A percentile compares a stretch with the other conserved stretches of the same genome.
Conservation (phyloP, 2,113 vertebrate species). For the Taurulus bubalis region DNA sequence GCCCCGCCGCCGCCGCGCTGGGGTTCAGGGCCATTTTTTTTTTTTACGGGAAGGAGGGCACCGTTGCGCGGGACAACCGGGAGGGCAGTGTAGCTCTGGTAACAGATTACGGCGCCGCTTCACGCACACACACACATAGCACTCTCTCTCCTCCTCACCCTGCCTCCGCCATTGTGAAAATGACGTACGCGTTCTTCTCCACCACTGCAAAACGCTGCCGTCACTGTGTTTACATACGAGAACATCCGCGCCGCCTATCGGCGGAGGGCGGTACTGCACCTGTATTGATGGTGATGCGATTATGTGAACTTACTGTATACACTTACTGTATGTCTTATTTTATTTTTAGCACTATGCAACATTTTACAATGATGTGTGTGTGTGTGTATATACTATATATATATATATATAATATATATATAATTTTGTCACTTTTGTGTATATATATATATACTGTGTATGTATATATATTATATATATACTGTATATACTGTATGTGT, state of each 20-base stretch:
- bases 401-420: neutral
- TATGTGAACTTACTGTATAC: neutral
- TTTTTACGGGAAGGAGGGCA: slow-evolving; percentile 35
- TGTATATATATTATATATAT: neutral
- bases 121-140: slow-evolving; percentile 68
- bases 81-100: slow-evolving; percentile 66
- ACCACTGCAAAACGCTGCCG: slow-evolving; percentile 84
- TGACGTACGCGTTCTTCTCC: slow-evolving; percentile 86
- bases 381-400: no score
- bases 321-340: neutral
- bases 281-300: neutral
- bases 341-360: neutral
- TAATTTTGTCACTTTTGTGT: no score
- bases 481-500: neutral
- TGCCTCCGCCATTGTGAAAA: slow-evolving; percentile 87
- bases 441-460: neutral
- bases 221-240: slow-evolving; percentile 84
- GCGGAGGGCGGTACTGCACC: slow-evolving; percentile 30
- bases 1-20: slow-evolving; percentile 64
- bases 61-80: slow-evolving; percentile 57
- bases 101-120: slow-evolving; percentile 72
- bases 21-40: slow-evolving; percentile 84
- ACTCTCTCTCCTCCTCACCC: slow-evolving; percentile 79
- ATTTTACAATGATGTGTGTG: no score
- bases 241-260: slow-evolving; percentile 74